Conservation (phyloP, 2,888 invertebrate species). For the Timema podura region DNA sequence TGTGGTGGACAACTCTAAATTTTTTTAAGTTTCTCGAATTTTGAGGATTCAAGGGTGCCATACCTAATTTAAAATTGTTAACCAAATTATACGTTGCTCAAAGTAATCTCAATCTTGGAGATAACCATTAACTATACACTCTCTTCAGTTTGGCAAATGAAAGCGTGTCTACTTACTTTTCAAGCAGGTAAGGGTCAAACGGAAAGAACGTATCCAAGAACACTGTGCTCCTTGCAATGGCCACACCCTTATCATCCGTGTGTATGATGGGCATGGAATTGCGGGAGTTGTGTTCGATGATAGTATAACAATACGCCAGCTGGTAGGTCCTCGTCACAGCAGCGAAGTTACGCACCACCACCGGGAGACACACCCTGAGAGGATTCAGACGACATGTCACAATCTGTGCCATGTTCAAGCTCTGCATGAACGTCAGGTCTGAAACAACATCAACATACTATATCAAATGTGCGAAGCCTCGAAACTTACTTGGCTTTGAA, state of each 20-base stretch:
- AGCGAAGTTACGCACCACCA: constrained; percentile 76
- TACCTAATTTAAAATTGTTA: too few species aligned
- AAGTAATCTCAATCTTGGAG: neutral
- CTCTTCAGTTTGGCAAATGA: neutral
- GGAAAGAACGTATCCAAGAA: constrained; percentile 76
- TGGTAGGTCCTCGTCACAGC: constrained; percentile 79
- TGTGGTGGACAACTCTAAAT: too few species aligned
- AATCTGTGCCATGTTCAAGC: constrained; percentile 78
- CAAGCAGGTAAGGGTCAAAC: constrained; percentile 81
- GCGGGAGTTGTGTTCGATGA: constrained; percentile 79
- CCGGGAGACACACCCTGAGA: constrained; percentile 71
- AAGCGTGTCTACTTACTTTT: constrained; percentile 48
- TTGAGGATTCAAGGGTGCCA: too few species aligned
- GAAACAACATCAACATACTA: constrained; percentile 41
- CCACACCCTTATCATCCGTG: constrained; percentile 47
- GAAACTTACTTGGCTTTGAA: too few species aligned
- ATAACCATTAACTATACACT: neutral
- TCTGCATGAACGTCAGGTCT: constrained; percentile 77
- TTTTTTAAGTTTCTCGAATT: too few species aligned
- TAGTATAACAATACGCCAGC: constrained; percentile 85
- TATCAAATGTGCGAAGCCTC: neutral
- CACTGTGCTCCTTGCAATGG: constrained; percentile 40
- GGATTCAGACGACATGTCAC: constrained; percentile 87
- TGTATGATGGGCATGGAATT: constrained; percentile 56
- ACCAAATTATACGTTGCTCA: too few species aligned